Percentiles rank a stretch among this genome's conserved stretches.
Conservation (phyloP, 2,797 vertebrate species). For the Cossypha dichroa region DNA sequence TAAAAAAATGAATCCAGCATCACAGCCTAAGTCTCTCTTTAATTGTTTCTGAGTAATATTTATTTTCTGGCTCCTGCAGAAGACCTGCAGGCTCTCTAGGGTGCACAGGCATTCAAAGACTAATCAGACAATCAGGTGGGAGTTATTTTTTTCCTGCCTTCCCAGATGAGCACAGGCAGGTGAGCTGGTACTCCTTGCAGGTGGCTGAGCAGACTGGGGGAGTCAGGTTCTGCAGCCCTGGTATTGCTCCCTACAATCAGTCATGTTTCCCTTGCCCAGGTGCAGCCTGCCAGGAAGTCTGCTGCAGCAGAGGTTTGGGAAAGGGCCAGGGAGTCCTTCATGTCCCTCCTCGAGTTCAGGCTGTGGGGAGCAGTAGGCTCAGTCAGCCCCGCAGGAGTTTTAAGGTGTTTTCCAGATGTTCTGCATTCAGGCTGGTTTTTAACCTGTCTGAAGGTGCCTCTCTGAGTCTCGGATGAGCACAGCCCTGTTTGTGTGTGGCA, state of each 20-base stretch:
- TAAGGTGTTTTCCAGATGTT: background rate
- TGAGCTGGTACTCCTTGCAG: background rate
- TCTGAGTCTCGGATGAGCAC: background rate
- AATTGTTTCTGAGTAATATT: background rate
- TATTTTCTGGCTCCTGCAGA: background rate
- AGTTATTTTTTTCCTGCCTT: background rate
- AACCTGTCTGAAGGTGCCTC: background rate
- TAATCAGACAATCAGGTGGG: background rate
- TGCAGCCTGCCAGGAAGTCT: background rate
- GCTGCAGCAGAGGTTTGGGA: background rate
- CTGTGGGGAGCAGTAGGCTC: background rate
- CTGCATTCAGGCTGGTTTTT: background rate
- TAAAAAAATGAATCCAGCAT: background rate
- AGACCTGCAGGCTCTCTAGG: background rate
- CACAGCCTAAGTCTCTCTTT: background rate
- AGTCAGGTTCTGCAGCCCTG: background rate
- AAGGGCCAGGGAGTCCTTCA: background rate
- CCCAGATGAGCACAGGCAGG: background rate
- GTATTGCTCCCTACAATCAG: background rate
- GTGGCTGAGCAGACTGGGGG: background rate
- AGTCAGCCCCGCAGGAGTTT: fast-evolving
- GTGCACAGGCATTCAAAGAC: background rate
- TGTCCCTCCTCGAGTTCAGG: background rate
- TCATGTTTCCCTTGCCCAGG: background rate
- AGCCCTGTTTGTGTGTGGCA: background rate